Evolutionary conservation across 2,888 invertebrate species (phyloP).

Genomic region (Leptura quadrifasciata): DNA sequence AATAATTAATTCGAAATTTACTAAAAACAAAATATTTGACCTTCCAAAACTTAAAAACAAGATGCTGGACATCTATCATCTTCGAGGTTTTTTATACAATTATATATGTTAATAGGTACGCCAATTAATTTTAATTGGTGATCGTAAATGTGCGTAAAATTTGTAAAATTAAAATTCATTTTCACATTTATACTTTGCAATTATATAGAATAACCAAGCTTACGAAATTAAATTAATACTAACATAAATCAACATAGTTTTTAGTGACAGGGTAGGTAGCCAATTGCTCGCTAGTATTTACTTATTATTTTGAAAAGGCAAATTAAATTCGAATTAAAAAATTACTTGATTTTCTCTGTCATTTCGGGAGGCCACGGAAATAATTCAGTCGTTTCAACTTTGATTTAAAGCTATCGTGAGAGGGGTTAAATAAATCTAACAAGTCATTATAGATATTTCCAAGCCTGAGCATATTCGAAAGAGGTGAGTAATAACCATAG

Average conservation of each 20-base stretch:
- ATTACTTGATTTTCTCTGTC: too few species aligned
- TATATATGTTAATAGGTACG: neutral
- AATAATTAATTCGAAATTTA: neutral
- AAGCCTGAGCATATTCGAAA: too few species aligned
- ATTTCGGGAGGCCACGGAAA: too few species aligned
- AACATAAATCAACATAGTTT: neutral
- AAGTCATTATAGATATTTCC: too few species aligned
- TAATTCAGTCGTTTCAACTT: too few species aligned
- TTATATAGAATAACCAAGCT: neutral
- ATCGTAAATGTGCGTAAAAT: neutral
- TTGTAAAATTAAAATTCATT: neutral
- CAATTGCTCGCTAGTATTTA: neutral
- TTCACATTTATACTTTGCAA: neutral
- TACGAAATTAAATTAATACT: neutral
- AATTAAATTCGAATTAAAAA: too few species aligned
- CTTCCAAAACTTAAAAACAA: neutral
- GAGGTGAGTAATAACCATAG: too few species aligned
- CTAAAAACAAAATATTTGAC: neutral
- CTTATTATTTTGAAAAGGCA: too few species aligned
- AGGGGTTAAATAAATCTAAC: too few species aligned
- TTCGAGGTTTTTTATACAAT: neutral
- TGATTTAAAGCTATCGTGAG: too few species aligned
- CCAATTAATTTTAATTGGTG: constrained; percentile 1
- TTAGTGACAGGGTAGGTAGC: neutral
- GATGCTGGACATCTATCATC: neutral